Base-by-base conservation (phyloP, 1,140 invertebrate genomes). In the Lepidurus arcticus region DNA sequence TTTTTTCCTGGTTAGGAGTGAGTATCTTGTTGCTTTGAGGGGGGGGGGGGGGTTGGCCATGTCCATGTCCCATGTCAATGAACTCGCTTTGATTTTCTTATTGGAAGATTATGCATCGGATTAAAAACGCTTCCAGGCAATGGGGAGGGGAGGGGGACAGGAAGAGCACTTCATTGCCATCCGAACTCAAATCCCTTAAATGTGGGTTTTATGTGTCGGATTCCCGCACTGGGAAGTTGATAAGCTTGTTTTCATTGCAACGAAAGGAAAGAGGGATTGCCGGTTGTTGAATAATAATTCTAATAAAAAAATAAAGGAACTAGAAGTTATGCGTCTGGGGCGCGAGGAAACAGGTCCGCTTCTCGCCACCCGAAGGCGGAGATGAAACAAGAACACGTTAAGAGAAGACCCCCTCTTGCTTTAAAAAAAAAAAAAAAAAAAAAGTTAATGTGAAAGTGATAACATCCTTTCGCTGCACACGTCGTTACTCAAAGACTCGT, bases 391-490 rank as follows among this genome's bases (percentile, higher is more conserved):
- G 21, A 21, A 21, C 4, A 65, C 53, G 53, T 65, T 21, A 21
- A 21, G 7, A 16, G 7, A 65, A 65, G 34, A 34, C 34, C 34
- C 34, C 13, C 47, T 65, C 21, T 13, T 7, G 47, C 11, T 53
- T 9, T 45, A 53, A 13, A 21, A 6, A 65, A 11, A 21, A 65
- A 21, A 3, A 7, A n/a, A 16, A 21, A n/a, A 16, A 13, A 65
- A 16, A 13, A 13, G 6, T 65, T 65, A 65, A 65, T 65, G 53
- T 65, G 53, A 65, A 65, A 65, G 53, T 65, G 53, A 65, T 65
- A 65, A 65, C 53, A 65, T 65, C 53, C 53, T 65, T 65, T 65
- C 53, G 53, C 53, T 65, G 53, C 53, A 21, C 53, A 65, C 21
- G 21, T 65, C 53, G 53, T 65, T 65, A 65, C 13, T 65, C 53